Conservation (phyloP, 2,113 vertebrate genomes). For the human (Homo sapiens) region GRCh38 chr5:179348501-179349000, state of each 20-base stretch:
- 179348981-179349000: neutral
- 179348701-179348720: neutral
- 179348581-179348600: neutral
- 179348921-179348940: conserved; percentile 18
- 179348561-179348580: neutral
- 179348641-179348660: neutral
- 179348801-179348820: neutral
- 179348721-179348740: neutral
- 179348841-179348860: neutral
- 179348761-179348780: conserved; percentile 31
- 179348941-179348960: neutral
- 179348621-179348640: neutral
- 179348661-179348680: neutral
- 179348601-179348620: neutral
- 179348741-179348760: neutral
- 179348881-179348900: neutral
- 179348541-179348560: neutral
- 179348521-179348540: neutral
- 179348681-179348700: neutral
- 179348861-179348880: neutral
- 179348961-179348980: neutral
- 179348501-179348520: neutral
- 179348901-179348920: neutral
- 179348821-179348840: neutral
- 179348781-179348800: neutral